Evolutionary conservation across 2,888 invertebrate genomes (phyloP), one percentile per base, ranked within the genome.

Genomic region (Druceiella hillmani): DNA sequence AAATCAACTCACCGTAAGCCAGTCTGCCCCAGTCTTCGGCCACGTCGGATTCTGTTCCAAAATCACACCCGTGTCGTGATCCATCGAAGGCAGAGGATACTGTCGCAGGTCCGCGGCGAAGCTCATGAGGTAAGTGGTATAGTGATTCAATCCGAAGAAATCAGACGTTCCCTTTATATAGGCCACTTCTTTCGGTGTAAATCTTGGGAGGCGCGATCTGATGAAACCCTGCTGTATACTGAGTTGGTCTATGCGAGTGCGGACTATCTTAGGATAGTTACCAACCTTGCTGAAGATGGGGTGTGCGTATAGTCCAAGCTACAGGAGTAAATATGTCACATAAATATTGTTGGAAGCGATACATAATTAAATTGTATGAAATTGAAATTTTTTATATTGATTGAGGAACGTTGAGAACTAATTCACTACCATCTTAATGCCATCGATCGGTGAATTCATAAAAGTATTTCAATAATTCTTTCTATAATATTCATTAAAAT

Each of bases 131-230:
- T 50, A 61, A 0, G 68, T 61, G 0, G 76, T 71, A 51, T 80
- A 81, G 48, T 76, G 74, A 49, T 80, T 79, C 12, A 79, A 50
- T 0, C 76, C 79, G 30, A 78, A 66, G 54, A 78, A 78, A 50
- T 80, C 79, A 2, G 72, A 62, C 32, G 74, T 65, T 4, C 67
- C 68, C n/a, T n/a, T n/a, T n/a, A n/a, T n/a, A n/a, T n/a, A n/a
- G n/a, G n/a, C n/a, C n/a, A 73, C 64, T 60, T 74, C 68, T 51
- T 65, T 56, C 9, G 52, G 44, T 1, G 67, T 60, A 47, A 75
- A 75, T 39, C 56, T 56, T 12, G 74, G 75, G 15, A 75, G 55
- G n/a, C 75, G 60, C 3, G 75, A 74, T 40, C 64, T 52, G n/a
- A 55, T 48, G 44, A 55, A 74, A 9, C 70, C 68, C 56, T 74